These are phyloP conservation scores for Drosophila subquinaria DNA, from an alignment of 2,888 invertebrate species.

Conservation along the genomic window DNA sequence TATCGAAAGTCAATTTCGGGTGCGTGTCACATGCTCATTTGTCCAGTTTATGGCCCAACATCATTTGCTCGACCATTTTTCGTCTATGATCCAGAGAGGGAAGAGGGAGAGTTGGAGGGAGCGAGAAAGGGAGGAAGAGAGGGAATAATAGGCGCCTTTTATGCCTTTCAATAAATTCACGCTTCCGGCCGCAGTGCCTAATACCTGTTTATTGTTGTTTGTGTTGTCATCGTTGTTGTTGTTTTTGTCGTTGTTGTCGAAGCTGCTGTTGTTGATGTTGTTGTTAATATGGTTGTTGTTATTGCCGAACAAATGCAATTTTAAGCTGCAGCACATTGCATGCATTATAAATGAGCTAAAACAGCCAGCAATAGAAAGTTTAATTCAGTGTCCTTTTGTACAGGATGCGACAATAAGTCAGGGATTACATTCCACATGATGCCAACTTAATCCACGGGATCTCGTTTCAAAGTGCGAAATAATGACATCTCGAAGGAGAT, in stretches of 20 bases:
- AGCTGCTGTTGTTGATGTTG: constrained; percentile 1
- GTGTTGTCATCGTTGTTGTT: constrained; percentile 17
- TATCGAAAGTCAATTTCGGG: constrained; percentile 80
- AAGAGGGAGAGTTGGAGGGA: not conserved
- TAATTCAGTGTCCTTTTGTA: constrained; percentile 28
- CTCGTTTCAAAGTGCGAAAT: constrained; percentile 9
- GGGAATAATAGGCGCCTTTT: constrained; percentile 52
- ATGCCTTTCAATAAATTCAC: constrained; percentile 78
- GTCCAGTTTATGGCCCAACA: constrained; percentile 75
- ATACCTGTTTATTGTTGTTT: constrained; percentile 74
- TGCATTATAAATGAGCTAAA: constrained; percentile 61
- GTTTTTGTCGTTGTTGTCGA: not conserved
- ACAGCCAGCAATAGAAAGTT: constrained; percentile 18
- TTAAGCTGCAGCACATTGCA: constrained; percentile 50
- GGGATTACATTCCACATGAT: constrained; percentile 14
- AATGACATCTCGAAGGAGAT: constrained; percentile 6
- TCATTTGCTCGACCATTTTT: constrained; percentile 61
- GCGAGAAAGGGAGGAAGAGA: too few species aligned
- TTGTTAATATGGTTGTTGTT: constrained; percentile 5
- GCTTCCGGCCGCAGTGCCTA: constrained; percentile 61
- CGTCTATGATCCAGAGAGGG: not conserved
- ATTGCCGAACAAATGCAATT: constrained; percentile 51
- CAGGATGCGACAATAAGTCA: constrained; percentile 4
- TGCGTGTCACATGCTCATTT: constrained; percentile 80
- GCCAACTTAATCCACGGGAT: constrained; percentile 9